Conservation (phyloP, 2,888 invertebrate species). For the Ichneumon xanthorius region DNA sequence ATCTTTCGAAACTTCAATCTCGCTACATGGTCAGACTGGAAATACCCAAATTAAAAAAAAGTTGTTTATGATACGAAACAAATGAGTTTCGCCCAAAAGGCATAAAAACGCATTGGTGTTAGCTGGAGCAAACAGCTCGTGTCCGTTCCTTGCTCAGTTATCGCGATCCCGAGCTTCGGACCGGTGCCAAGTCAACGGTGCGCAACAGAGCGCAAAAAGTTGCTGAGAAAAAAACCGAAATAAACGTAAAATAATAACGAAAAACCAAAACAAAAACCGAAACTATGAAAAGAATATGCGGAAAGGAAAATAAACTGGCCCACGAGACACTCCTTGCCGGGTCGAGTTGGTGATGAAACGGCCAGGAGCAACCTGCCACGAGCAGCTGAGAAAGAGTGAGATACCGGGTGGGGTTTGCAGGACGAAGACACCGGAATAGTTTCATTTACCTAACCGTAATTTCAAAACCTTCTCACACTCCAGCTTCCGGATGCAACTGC, state of each 20-base stretch:
- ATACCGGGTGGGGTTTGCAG: conserved; percentile 47
- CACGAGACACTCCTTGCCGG: conserved; percentile 51
- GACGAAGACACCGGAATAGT: conserved; percentile 73
- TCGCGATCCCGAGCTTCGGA: not conserved
- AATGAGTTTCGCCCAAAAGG: too few relatives aligned
- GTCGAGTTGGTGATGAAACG: conserved; percentile 49
- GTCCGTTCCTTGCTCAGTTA: not conserved
- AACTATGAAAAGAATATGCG: conserved; percentile 74
- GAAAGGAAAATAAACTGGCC: conserved; percentile 73
- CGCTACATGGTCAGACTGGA: too few relatives aligned
- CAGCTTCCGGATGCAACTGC: conserved; percentile 21
- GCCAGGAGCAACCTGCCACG: conserved; percentile 41
- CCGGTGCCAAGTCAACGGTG: conserved; percentile 12
- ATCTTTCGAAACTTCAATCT: too few relatives aligned
- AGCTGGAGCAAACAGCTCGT: not conserved
- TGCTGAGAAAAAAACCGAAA: conserved; percentile 2
- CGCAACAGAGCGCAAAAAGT: conserved; percentile 14
- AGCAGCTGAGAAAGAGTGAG: conserved; percentile 6
- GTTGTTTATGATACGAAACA: too few relatives aligned
- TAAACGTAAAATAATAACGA: conserved; percentile 4
- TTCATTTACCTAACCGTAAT: conserved; percentile 77
- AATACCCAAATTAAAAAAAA: too few relatives aligned
- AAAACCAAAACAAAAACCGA: conserved; percentile 68
- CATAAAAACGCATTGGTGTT: not conserved
- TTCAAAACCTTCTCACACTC: conserved; percentile 66